These are phyloP conservation scores for Antechinus stuartii DNA, from an alignment of 2,113 vertebrate species.

Conservation along the genomic window DNA sequence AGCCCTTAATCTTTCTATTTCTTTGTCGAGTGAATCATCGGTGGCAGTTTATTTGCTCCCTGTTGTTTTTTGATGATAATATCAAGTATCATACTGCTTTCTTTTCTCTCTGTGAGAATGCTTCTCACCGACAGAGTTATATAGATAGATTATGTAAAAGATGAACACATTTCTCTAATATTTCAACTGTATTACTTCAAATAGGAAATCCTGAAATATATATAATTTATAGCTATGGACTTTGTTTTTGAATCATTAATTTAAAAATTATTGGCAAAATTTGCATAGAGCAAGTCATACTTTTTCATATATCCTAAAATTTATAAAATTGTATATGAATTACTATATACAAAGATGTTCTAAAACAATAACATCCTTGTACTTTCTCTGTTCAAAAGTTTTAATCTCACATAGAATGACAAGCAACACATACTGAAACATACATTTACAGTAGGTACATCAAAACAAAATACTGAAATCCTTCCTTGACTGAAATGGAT, in stretches of 20 bases:
- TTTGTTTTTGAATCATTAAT: neutral
- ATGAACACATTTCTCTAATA: neutral
- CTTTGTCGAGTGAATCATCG: constrained; percentile 1
- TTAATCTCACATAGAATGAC: neutral
- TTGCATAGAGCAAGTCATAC: neutral
- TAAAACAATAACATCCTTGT: neutral
- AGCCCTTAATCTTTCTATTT: neutral
- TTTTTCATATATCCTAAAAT: neutral
- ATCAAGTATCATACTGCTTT: neutral
- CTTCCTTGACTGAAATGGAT: neutral
- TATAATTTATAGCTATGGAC: neutral
- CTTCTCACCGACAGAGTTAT: neutral
- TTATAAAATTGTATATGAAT: neutral
- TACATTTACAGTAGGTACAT: neutral
- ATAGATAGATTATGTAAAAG: constrained; percentile 3
- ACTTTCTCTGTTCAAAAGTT: neutral
- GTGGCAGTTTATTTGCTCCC: neutral
- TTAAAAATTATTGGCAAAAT: neutral
- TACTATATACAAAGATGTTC: neutral
- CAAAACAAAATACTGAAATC: neutral
- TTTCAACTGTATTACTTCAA: neutral
- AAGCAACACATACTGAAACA: neutral
- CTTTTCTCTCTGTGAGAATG: neutral
- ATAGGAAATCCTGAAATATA: neutral
- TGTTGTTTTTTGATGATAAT: neutral